phyloP scores from a whole-genome alignment of 2,113 vertebrate species.

The Crotophaga sulcirostris region DNA sequence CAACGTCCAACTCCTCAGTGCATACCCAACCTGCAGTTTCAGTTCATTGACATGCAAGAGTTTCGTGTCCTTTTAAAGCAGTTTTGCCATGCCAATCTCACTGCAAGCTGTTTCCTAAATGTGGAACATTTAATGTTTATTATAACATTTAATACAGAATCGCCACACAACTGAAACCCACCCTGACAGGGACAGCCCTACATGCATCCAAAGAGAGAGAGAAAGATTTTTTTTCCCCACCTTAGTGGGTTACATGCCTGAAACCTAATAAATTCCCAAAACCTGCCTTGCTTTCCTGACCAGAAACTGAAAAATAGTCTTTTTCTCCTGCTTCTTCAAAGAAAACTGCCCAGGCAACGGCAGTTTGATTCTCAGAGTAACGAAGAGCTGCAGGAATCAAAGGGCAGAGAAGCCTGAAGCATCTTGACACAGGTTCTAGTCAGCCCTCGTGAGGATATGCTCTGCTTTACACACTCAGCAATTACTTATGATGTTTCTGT shows the following conservation, averaged over 20 bases:
- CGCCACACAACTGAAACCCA: neutral
- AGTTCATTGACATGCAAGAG: constrained; percentile 55
- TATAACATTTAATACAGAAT: neutral
- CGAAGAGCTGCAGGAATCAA: neutral
- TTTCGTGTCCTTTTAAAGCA: constrained; percentile 13
- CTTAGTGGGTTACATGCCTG: neutral
- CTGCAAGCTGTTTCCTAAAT: neutral
- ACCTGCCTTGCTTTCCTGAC: neutral
- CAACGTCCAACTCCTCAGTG: neutral
- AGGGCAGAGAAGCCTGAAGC: neutral
- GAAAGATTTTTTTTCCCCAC: neutral
- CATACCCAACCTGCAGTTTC: constrained; percentile 61
- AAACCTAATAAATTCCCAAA: neutral
- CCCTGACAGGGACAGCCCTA: neutral
- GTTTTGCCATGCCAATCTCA: neutral
- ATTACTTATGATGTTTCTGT: neutral
- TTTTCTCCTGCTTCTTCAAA: neutral
- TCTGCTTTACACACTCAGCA: neutral
- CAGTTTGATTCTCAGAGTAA: neutral
- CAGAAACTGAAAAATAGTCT: neutral
- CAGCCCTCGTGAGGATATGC: neutral
- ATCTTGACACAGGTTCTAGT: neutral
- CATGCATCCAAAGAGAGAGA: accelerated
- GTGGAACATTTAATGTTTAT: too few species aligned
- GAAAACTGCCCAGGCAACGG: neutral